Conservation (phyloP, 2,797 vertebrate species). For the Sardinella longiceps region DNA sequence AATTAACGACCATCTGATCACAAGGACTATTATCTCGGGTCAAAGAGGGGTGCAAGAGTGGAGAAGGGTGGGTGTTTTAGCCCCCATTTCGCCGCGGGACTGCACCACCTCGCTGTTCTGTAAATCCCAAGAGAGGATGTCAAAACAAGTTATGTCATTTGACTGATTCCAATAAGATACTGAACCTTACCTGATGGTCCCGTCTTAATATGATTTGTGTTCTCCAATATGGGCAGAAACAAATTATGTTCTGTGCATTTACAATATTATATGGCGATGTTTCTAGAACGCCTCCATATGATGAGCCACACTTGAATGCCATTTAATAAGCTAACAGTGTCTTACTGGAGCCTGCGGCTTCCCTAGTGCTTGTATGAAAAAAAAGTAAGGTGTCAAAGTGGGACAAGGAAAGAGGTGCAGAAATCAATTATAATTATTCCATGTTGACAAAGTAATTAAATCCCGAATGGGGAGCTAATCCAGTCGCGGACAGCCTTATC, state of each 20-base stretch:
- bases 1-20: constrained; percentile 66
- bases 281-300: background rate
- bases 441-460: constrained; percentile 97
- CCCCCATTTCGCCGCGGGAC: background rate
- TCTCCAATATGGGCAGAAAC: background rate
- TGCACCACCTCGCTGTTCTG: background rate
- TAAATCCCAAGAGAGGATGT: background rate
- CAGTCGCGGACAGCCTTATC: constrained; percentile 67
- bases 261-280: background rate
- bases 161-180: background rate
- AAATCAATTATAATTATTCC: constrained; percentile 97
- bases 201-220: background rate
- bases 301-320: background rate
- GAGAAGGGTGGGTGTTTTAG: background rate
- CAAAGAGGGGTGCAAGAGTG: constrained; percentile 42
- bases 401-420: constrained; percentile 64
- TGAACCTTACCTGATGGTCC: background rate
- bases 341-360: background rate
- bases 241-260: background rate
- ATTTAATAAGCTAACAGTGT: background rate
- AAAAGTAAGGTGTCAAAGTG: constrained; percentile 33
- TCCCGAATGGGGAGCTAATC: constrained; percentile 69
- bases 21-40: constrained; percentile 48
- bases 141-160: background rate
- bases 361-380: background rate